These are phyloP conservation scores for Rhinoraja longicauda DNA, from an alignment of 2,797 vertebrate genomes.

Conservation along the genomic window DNA sequence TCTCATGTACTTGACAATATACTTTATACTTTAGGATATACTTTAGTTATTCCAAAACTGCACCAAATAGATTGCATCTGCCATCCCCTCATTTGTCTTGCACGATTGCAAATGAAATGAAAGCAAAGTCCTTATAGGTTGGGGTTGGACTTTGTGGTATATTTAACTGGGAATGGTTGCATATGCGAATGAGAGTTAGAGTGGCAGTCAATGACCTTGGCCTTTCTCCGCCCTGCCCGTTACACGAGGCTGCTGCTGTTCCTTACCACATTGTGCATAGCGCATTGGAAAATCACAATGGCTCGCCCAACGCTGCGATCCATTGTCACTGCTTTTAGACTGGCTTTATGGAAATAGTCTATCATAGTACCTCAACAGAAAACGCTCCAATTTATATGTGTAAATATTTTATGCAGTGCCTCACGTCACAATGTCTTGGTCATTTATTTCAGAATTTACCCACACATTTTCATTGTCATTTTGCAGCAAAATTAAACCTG, in stretches of 20 bases:
- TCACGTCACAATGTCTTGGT: background rate
- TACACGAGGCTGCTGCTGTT: background rate
- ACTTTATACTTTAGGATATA: background rate
- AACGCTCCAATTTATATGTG: no score
- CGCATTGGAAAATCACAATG: background rate
- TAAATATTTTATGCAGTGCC: no score
- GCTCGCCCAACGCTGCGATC: background rate
- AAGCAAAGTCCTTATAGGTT: background rate
- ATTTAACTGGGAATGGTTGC: background rate
- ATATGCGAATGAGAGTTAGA: background rate
- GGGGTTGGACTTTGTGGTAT: background rate
- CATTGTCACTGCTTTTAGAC: background rate
- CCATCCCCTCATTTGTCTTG: background rate
- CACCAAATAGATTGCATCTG: background rate
- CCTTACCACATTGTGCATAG: background rate
- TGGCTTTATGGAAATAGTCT: no score
- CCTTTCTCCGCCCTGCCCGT: slow-evolving; percentile 5
- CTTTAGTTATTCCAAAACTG: background rate
- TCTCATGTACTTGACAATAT: background rate
- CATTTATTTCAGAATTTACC: background rate
- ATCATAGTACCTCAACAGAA: no score
- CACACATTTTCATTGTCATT: background rate
- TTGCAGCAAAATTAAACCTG: background rate
- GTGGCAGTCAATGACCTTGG: background rate
- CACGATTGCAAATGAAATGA: background rate